These are phyloP conservation scores for Setophaga petechia DNA, from an alignment of 2,113 vertebrate genomes.

Conservation along the genomic window DNA sequence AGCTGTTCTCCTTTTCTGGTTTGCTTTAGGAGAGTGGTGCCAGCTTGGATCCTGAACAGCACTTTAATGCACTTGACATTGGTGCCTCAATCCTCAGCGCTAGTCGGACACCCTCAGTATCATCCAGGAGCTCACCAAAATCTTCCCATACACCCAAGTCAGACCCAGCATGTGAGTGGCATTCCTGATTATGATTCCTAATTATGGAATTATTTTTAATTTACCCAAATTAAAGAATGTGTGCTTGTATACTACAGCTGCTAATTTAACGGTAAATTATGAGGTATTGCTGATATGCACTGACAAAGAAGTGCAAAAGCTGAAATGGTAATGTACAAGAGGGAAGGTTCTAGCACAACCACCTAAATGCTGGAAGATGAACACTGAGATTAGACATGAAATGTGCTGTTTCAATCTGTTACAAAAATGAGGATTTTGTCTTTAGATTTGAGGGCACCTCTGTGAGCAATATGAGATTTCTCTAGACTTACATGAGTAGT, in stretches of 20 bases:
- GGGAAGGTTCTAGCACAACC: not conserved
- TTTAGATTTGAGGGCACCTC: not conserved
- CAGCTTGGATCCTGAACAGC: slow-evolving; percentile 70
- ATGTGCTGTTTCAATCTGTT: not conserved
- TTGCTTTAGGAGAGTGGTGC: slow-evolving; percentile 72
- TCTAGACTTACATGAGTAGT: not conserved
- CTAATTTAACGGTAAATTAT: not conserved
- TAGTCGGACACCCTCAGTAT: slow-evolving; percentile 73
- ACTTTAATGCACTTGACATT: slow-evolving; percentile 71
- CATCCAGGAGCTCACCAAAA: slow-evolving; percentile 78
- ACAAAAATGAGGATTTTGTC: not conserved
- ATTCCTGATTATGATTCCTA: not conserved
- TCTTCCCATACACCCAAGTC: slow-evolving; percentile 75
- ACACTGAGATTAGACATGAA: not conserved
- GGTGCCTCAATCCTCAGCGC: slow-evolving; percentile 67
- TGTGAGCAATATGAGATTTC: not conserved
- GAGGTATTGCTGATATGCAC: fast-evolving
- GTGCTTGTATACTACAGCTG: not conserved
- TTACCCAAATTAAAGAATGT: not conserved
- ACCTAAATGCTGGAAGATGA: not conserved
- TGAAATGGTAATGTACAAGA: not conserved
- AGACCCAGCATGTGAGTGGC: slow-evolving; percentile 74
- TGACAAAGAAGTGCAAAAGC: not conserved
- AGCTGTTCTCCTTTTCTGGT: not conserved
- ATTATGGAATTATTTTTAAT: not conserved